Evolutionary conservation across 1,140 invertebrate genomes (phyloP).

Genomic region (Agrilus planipennis): DNA sequence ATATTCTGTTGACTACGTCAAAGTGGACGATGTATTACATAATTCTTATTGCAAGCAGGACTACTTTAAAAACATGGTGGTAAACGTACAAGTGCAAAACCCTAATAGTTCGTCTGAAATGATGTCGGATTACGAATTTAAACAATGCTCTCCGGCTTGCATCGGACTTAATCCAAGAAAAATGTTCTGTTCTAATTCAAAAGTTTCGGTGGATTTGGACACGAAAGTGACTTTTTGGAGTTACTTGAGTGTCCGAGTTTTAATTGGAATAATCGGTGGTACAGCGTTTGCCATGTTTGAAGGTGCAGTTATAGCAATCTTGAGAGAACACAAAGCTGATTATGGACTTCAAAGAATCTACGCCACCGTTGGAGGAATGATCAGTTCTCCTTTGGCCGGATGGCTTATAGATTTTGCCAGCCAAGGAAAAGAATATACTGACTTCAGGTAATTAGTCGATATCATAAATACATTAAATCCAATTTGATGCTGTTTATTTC

Average conservation of each 20-base stretch:
- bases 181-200: slow-evolving; percentile 46
- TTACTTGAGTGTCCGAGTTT: slow-evolving; percentile 59
- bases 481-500: slow-evolving; percentile 9
- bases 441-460: slow-evolving; percentile 51
- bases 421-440: slow-evolving; percentile 47
- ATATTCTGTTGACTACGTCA: too few relatives aligned
- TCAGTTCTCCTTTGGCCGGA: slow-evolving; percentile 66
- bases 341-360: slow-evolving; percentile 71
- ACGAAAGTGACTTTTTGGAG: slow-evolving; percentile 60
- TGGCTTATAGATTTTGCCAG: slow-evolving; percentile 58
- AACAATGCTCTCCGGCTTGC: slow-evolving; percentile 41
- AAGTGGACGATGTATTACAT: too few relatives aligned
- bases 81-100: too few relatives aligned
- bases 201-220: slow-evolving; percentile 47
- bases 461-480: background rate
- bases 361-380: slow-evolving; percentile 66
- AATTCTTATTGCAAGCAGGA: too few relatives aligned
- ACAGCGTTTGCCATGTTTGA: slow-evolving; percentile 74
- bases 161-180: slow-evolving; percentile 42
- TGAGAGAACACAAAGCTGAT: slow-evolving; percentile 64
- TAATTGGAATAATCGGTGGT: slow-evolving; percentile 59
- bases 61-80: too few relatives aligned
- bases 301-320: slow-evolving; percentile 66
- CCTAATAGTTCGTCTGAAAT: too few relatives aligned
- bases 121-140: too few relatives aligned